Evolutionary conservation across 2,888 invertebrate genomes (phyloP).

Genomic region (Argynnis bischoffii): DNA sequence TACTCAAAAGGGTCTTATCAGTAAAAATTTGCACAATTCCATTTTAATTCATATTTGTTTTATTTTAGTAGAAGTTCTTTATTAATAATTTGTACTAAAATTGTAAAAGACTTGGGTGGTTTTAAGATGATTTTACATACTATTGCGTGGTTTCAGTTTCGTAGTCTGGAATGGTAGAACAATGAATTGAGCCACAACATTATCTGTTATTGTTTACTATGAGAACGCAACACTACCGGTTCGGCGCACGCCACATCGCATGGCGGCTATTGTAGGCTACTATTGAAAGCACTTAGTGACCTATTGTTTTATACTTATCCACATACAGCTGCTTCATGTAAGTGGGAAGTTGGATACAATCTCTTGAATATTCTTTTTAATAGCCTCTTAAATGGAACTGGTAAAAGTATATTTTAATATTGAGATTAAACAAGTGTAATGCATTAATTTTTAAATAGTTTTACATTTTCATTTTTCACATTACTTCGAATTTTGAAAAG

Average conservation of each 20-base stretch:
- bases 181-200: constrained; percentile 56
- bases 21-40: too few species aligned
- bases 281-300: constrained; percentile 66
- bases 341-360: constrained; percentile 29
- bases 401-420: not conserved
- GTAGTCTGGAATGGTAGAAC: constrained; percentile 20
- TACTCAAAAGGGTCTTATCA: too few species aligned
- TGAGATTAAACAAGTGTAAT: not conserved
- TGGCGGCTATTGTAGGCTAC: constrained; percentile 57
- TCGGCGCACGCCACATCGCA: constrained; percentile 50
- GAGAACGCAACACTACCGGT: constrained; percentile 47
- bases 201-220: constrained; percentile 65
- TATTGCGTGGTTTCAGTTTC: constrained; percentile 21
- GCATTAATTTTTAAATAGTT: too few species aligned
- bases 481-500: too few species aligned
- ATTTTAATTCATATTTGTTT: not conserved
- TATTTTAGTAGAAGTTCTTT: not conserved
- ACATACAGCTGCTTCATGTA: constrained; percentile 54
- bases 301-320: constrained; percentile 65
- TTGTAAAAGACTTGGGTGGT: too few species aligned
- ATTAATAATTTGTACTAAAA: too few species aligned
- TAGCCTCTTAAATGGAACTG: constrained; percentile 1
- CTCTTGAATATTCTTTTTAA: constrained; percentile 14
- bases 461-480: too few species aligned
- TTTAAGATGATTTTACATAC: not conserved